Evolutionary conservation across 2,888 invertebrate genomes (phyloP).

Genomic region (Tetranychus truncatus): DNA sequence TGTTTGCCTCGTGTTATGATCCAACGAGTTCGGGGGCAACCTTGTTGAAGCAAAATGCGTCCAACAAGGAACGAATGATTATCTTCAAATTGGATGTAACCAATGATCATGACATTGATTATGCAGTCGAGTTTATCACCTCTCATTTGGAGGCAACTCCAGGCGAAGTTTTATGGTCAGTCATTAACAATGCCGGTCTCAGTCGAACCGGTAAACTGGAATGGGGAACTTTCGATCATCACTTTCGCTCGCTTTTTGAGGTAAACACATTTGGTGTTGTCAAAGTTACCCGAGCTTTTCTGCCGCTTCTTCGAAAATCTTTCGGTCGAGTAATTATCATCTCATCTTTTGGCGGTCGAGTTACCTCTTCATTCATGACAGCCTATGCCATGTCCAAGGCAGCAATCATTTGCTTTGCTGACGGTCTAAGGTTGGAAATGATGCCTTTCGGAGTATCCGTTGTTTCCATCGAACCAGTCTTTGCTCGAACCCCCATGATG

Average conservation of each 20-base stretch:
- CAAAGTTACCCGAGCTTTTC: slow-evolving; percentile 11
- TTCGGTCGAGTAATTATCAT: slow-evolving; percentile 34
- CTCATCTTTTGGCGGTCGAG: slow-evolving; percentile 33
- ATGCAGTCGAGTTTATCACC: background rate
- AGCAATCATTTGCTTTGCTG: slow-evolving; percentile 35
- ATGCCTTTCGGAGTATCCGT: slow-evolving; percentile 32
- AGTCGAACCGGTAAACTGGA: background rate
- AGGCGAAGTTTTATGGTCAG: background rate
- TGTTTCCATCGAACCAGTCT: slow-evolving; percentile 34
- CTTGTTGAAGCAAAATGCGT: background rate
- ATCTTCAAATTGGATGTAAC: slow-evolving; percentile 12
- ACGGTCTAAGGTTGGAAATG: slow-evolving; percentile 33
- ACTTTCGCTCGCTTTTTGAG: background rate
- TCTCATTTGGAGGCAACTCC: background rate
- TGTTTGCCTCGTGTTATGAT: slow-evolving; percentile 7
- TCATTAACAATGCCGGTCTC: slow-evolving; percentile 16
- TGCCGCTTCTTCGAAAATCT: slow-evolving; percentile 9
- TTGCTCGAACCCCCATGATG: background rate
- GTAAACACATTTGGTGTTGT: slow-evolving; percentile 12
- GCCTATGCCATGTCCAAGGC: slow-evolving; percentile 37
- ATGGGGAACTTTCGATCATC: slow-evolving; percentile 13
- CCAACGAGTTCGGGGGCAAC: slow-evolving; percentile 4
- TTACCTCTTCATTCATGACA: slow-evolving; percentile 34
- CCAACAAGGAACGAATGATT: slow-evolving; percentile 1
- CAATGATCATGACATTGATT: slow-evolving; percentile 13